These are phyloP conservation scores for Heliconius himera DNA, from an alignment of 1,140 invertebrate species.

Conservation along the genomic window DNA sequence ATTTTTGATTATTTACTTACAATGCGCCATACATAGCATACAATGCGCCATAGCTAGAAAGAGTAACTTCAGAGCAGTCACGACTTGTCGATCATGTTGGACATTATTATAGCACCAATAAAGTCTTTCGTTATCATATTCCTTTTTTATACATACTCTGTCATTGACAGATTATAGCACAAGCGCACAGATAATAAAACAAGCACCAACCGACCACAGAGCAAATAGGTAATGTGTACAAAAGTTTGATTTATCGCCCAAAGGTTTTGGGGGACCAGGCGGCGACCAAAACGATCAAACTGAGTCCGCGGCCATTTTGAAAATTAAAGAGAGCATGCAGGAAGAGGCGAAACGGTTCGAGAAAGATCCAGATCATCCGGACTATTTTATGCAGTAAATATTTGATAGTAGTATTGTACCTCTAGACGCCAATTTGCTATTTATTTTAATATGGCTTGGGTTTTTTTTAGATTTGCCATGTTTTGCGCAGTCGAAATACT, in stretches of 20 bases:
- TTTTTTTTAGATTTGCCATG: background rate
- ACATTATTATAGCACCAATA: background rate
- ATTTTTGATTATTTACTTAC: too few species aligned
- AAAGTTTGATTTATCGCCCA: conserved; percentile 45
- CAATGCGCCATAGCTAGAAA: too few species aligned
- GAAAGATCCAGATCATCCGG: conserved; percentile 98
- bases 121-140: background rate
- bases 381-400: conserved; percentile 95
- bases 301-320: conserved; percentile 98
- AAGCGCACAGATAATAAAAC: conserved; percentile 2
- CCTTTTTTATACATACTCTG: background rate
- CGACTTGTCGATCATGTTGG: too few species aligned
- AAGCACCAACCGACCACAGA: conserved; percentile 13
- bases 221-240: conserved; percentile 45
- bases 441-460: background rate
- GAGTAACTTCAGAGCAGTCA: too few species aligned
- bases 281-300: conserved; percentile 93
- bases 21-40: too few species aligned
- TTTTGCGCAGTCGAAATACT: background rate
- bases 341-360: conserved; percentile 99
- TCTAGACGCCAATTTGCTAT: conserved; percentile 37
- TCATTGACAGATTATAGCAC: conserved; percentile 9
- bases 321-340: conserved; percentile 99
- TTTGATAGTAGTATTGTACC: background rate
- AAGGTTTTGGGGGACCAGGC: conserved; percentile 81